Evolutionary conservation across 2,797 vertebrate species (phyloP).

Genomic region (Spea hammondii): DNA sequence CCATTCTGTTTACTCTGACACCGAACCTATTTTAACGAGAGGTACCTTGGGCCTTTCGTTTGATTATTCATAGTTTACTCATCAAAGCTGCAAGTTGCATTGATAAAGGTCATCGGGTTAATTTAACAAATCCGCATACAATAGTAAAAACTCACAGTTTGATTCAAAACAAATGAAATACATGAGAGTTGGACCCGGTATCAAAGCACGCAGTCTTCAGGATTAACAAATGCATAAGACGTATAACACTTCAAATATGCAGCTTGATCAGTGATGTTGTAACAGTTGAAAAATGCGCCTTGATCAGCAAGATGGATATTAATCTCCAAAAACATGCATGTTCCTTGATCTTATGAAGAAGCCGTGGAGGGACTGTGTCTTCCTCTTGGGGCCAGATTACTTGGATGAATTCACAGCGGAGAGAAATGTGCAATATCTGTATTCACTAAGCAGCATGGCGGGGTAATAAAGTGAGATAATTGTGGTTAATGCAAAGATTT

Average conservation of each 20-base stretch:
- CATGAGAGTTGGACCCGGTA: slow-evolving; percentile 27
- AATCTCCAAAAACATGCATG: slow-evolving; percentile 13
- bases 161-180: slow-evolving; percentile 25
- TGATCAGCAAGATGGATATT: slow-evolving; percentile 39
- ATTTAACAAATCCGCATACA: slow-evolving; percentile 19
- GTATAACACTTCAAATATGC: slow-evolving; percentile 23
- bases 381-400: background rate
- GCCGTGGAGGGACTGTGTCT: background rate
- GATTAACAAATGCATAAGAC: slow-evolving; percentile 19
- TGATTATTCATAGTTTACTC: background rate
- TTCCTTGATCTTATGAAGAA: slow-evolving; percentile 12
- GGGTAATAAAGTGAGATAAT: too few relatives aligned
- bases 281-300: slow-evolving; percentile 29
- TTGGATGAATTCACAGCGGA: background rate
- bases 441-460: too few relatives aligned
- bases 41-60: too few relatives aligned
- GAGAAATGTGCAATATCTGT: background rate
- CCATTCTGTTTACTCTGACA: too few relatives aligned
- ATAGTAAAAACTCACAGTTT: slow-evolving; percentile 1
- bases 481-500: too few relatives aligned
- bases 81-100: background rate
- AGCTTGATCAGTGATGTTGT: slow-evolving; percentile 41
- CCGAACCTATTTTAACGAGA: too few relatives aligned
- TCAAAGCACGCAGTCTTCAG: slow-evolving; percentile 29
- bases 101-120: slow-evolving; percentile 22